These are phyloP conservation scores for Nothobranchius kuhntae DNA, from an alignment of 2,113 vertebrate species.

Conservation along the genomic window DNA sequence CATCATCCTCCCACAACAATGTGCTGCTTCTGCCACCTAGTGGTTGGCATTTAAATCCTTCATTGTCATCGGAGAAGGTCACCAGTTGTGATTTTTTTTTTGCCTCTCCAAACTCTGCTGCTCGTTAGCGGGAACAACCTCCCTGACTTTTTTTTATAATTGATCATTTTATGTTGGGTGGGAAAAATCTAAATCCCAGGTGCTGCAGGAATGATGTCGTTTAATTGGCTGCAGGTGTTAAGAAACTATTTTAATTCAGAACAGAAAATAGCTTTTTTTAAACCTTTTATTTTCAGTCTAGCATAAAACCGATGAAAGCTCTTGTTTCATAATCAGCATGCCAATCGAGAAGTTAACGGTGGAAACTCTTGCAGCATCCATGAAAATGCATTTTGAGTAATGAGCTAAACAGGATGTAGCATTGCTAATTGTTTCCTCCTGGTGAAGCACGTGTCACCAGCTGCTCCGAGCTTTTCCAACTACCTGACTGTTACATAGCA, in stretches of 20 bases:
- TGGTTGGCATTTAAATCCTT: constrained; percentile 63
- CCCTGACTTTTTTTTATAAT: constrained; percentile 8
- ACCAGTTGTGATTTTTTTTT: constrained; percentile 46
- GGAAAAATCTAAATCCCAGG: not conserved
- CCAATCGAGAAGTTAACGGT: not conserved
- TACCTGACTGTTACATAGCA: constrained; percentile 19
- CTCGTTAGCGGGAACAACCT: constrained; percentile 27
- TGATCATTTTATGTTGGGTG: not conserved
- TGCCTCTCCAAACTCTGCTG: constrained; percentile 25
- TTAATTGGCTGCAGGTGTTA: constrained; percentile 14
- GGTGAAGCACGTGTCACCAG: constrained; percentile 28
- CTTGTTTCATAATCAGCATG: constrained; percentile 26
- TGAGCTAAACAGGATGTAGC: constrained; percentile 50
- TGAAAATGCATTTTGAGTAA: constrained; percentile 42
- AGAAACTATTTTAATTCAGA: constrained; percentile 24
- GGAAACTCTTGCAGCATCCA: constrained; percentile 5
- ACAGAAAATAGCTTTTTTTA: constrained; percentile 10
- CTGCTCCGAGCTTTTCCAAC: not conserved
- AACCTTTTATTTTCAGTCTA: constrained; percentile 14
- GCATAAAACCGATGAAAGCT: constrained; percentile 23
- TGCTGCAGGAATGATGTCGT: not conserved
- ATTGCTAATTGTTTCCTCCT: constrained; percentile 39
- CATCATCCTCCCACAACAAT: constrained; percentile 38
- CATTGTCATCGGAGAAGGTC: constrained; percentile 54
- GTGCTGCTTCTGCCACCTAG: constrained; percentile 77